Base-by-base conservation (phyloP, 2,113 vertebrate species). In the Rhinolophus sinicus region DNA sequence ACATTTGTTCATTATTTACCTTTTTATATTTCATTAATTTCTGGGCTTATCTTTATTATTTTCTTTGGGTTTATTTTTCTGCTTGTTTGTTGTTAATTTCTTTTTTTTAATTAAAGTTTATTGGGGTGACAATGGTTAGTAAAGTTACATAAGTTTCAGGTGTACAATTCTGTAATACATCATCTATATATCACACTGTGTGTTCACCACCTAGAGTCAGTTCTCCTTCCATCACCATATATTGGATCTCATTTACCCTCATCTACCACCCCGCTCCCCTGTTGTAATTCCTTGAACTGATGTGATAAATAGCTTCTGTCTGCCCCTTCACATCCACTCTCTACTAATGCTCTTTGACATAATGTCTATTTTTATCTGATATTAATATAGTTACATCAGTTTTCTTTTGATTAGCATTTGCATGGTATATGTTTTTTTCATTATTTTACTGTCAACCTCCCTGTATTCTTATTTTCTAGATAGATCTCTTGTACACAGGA, bases 401-500 rank as follows among this genome's bases (percentile, higher is more conserved):
- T 95, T 93, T 56, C 52, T 87, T 69, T 82, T 69, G n/a, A 65
- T 90, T 92, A 35, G 26, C 40, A 54, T 82, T 52, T 89, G 21
- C 11, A 5, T 52, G 18, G 21, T 56, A 19, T 19, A 44, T 47
- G 5, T 93, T 50, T 84, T 64, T 69, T 90, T 56, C 60, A 47
- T 33, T 35, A 47, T 80, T 97, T 89, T 38, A 65, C 28, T 85
- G 47, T 69, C 8, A 56, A 18, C 5, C 5, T 93, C 21, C 90
- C 70, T 78, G 26, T 18, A 56, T 38, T 69, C 15, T 70, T 62
- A 69, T 52, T 69, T 76, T 87, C 72, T 75, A 52, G 35, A 72
- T 72, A 72, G 28, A 4, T 78, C 47, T 73, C 22, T 47, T 73
- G 21, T 76, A 64, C 75, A 64, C 1, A 81, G 35, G 30, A 65